Conservation (phyloP, 2,113 vertebrate species). For the Felis catus region DNA sequence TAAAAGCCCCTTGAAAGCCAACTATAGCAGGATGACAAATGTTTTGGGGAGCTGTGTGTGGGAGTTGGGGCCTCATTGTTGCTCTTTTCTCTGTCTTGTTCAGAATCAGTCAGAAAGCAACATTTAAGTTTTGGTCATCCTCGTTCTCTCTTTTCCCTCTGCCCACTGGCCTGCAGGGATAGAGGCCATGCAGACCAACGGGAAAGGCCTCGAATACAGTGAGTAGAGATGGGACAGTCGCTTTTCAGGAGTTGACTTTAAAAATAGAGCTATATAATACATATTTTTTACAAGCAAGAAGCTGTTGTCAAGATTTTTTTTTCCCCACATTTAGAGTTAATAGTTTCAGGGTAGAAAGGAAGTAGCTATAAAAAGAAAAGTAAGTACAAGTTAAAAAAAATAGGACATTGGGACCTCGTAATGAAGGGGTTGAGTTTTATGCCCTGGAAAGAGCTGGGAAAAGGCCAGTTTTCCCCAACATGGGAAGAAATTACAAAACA, state of each 20-base stretch:
- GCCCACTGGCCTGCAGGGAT: neutral
- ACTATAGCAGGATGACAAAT: neutral
- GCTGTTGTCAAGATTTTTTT: slow-evolving; percentile 27
- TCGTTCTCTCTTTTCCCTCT: neutral
- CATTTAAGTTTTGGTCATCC: neutral
- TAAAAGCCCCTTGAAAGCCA: neutral
- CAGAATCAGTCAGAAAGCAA: neutral
- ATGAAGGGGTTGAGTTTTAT: slow-evolving; percentile 31
- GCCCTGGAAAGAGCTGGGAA: slow-evolving; percentile 43
- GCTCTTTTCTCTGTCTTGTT: neutral
- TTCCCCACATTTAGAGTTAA: slow-evolving; percentile 40
- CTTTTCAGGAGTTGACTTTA: slow-evolving; percentile 52
- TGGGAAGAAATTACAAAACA: slow-evolving; percentile 52
- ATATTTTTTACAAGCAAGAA: slow-evolving; percentile 75
- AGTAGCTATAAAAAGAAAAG: slow-evolving; percentile 64
- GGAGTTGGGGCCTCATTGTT: neutral
- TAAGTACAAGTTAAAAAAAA: slow-evolving; percentile 45
- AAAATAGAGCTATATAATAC: slow-evolving; percentile 68
- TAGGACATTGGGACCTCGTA: neutral
- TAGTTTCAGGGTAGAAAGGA: slow-evolving; percentile 55
- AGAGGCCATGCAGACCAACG: neutral
- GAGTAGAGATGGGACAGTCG: slow-evolving; percentile 19
- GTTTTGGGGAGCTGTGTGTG: neutral
- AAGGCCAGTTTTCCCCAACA: slow-evolving; percentile 65
- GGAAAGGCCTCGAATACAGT: neutral